A percentile compares a stretch with the other conserved stretches of the same genome.
phyloP scores from a whole-genome alignment of 2,113 vertebrate genomes.

The Irena cyanogastra region DNA sequence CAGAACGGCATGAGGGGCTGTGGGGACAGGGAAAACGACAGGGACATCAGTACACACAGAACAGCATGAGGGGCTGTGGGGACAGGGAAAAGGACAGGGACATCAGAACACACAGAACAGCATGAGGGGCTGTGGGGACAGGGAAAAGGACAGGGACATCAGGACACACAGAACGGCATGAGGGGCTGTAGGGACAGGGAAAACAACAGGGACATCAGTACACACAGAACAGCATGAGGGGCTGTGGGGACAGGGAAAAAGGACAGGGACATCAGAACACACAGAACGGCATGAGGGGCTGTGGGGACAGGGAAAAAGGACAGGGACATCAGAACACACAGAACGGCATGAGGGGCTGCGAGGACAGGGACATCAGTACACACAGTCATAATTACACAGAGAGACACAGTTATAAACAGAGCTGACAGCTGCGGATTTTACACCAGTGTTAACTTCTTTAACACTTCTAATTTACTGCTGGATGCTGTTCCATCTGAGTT shows the following conservation, averaged over 20 bases:
- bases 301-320: not conserved
- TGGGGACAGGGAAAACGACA: not conserved
- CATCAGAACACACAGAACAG: not conserved
- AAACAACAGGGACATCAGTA: not conserved
- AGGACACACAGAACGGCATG: not conserved
- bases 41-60: not conserved
- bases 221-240: not conserved
- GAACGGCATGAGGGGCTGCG: accelerated
- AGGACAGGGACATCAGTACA: not conserved
- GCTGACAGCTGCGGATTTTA: not conserved
- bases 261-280: not conserved
- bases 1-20: accelerated
- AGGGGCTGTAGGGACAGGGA: not conserved
- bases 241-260: not conserved
- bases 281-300: not conserved
- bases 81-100: not conserved
- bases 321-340: not conserved
- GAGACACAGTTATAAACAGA: not conserved
- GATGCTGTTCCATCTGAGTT: not conserved
- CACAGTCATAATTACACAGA: not conserved
- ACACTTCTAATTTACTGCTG: not conserved
- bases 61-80: not conserved
- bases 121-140: accelerated
- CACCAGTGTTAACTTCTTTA: not conserved
- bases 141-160: not conserved